phyloP scores from a whole-genome alignment of 1,140 invertebrate genomes.

The Bombyx mandarina region DNA sequence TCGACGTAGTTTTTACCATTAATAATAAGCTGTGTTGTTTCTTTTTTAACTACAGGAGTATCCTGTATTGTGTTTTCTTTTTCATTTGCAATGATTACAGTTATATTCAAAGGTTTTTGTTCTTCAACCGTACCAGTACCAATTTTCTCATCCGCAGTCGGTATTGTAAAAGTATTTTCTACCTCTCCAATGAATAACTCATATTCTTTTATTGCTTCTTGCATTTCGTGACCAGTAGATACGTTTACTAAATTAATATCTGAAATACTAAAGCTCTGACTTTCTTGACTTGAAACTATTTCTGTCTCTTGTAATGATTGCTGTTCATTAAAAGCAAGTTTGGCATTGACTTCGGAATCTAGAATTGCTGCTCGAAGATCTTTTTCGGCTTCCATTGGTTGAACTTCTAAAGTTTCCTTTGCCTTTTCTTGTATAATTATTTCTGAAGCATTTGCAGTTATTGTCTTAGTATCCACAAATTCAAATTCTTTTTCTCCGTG shows the following conservation, averaged over 20 bases:
- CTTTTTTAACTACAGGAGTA: slow-evolving; percentile 9
- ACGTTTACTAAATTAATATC: slow-evolving; percentile 18
- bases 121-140: slow-evolving; percentile 23
- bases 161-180: slow-evolving; percentile 20
- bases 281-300: slow-evolving; percentile 31
- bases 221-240: slow-evolving; percentile 19
- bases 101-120: slow-evolving; percentile 36
- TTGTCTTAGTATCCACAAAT: slow-evolving; percentile 13
- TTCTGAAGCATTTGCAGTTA: slow-evolving; percentile 21
- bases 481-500: slow-evolving; percentile 35
- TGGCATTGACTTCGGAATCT: slow-evolving; percentile 13
- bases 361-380: slow-evolving; percentile 14
- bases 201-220: slow-evolving; percentile 34
- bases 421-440: slow-evolving; percentile 24
- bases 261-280: slow-evolving; percentile 22
- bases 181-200: slow-evolving; percentile 38
- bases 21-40: slow-evolving; percentile 13
- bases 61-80: slow-evolving; percentile 21
- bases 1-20: slow-evolving; percentile 18
- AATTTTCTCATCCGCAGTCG: slow-evolving; percentile 9
- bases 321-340: slow-evolving; percentile 28
- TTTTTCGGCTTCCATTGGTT: slow-evolving; percentile 38
- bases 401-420: slow-evolving; percentile 33
- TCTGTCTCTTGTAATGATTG: slow-evolving; percentile 31
- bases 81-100: slow-evolving; percentile 37